These are phyloP conservation scores for Acheta domesticus DNA, from an alignment of 2,888 invertebrate genomes.

Conservation along the genomic window DNA sequence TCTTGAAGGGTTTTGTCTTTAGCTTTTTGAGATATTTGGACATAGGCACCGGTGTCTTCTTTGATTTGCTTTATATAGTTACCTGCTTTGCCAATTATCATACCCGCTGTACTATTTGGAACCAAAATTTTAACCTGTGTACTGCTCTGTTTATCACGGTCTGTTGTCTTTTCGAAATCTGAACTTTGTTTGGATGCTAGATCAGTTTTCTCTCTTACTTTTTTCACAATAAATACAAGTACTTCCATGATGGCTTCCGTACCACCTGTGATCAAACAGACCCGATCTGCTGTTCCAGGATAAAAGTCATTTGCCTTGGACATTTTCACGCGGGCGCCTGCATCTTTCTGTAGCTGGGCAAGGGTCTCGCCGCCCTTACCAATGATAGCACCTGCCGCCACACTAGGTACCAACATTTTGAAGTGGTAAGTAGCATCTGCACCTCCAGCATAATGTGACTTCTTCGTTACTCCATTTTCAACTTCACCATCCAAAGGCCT, in stretches of 20 bases:
- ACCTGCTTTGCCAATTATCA: constrained; percentile 96
- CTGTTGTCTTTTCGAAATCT: constrained; percentile 79
- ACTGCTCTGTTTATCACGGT: constrained; percentile 80
- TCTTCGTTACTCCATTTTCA: constrained; percentile 84
- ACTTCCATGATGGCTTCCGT: constrained; percentile 88
- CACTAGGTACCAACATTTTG: constrained; percentile 94
- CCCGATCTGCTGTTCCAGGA: constrained; percentile 92
- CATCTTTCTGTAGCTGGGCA: constrained; percentile 95
- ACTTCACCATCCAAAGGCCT: constrained; percentile 82
- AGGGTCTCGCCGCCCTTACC: constrained; percentile 99
- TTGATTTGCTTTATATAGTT: constrained; percentile 95
- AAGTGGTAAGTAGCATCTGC: constrained; percentile 86
- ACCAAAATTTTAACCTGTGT: constrained; percentile 85
- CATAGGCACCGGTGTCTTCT: constrained; percentile 90
- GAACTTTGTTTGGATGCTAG: constrained; percentile 75
- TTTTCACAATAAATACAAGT: constrained; percentile 91
- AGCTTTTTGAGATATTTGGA: constrained; percentile 94
- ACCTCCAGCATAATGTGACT: constrained; percentile 80
- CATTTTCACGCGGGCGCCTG: constrained; percentile 97
- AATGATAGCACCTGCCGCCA: constrained; percentile 98
- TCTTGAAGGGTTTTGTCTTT: constrained; percentile 82
- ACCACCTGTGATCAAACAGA: constrained; percentile 88
- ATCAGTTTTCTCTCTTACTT: constrained; percentile 92
- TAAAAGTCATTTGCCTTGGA: constrained; percentile 98
- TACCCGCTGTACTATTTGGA: constrained; percentile 94